Conservation (phyloP, 2,888 invertebrate genomes). For the Xiphydria camelus region DNA sequence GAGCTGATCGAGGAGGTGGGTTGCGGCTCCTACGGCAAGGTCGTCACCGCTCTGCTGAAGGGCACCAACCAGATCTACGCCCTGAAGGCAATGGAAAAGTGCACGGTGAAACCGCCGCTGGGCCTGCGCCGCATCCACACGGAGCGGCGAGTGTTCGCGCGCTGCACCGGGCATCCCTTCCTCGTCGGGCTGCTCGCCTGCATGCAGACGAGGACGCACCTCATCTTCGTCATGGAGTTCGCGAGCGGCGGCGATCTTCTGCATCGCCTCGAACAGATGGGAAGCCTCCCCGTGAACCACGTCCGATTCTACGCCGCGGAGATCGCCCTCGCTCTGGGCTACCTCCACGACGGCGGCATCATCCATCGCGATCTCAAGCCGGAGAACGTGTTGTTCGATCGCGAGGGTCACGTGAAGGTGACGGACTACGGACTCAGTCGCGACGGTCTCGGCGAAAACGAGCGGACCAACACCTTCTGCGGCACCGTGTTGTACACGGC, state of each 20-base stretch:
- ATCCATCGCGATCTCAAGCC: constrained; percentile 68
- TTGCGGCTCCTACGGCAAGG: constrained; percentile 71
- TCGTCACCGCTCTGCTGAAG: constrained; percentile 69
- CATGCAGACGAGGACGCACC: constrained; percentile 67
- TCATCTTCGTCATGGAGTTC: constrained; percentile 73
- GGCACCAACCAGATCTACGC: constrained; percentile 68
- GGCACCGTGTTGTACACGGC: constrained; percentile 72
- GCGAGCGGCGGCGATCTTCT: constrained; percentile 68
- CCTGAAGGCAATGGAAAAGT: constrained; percentile 75
- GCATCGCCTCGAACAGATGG: constrained; percentile 72
- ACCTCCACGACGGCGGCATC: constrained; percentile 68
- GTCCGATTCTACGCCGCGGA: constrained; percentile 71
- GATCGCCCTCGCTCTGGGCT: constrained; percentile 69
- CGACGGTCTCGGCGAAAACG: constrained; percentile 63
- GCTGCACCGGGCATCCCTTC: constrained; percentile 72
- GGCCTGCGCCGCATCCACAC: constrained; percentile 64
- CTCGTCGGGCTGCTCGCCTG: constrained; percentile 72
- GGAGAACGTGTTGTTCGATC: constrained; percentile 69
- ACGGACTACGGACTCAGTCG: constrained; percentile 77
- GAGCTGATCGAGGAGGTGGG: constrained; percentile 70
- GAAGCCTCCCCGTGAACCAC: constrained; percentile 68
- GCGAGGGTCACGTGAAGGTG: constrained; percentile 70
- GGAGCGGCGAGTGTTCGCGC: constrained; percentile 73
- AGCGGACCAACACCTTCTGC: constrained; percentile 64
- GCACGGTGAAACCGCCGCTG: constrained; percentile 70